phyloP scores from a whole-genome alignment of 2,113 vertebrate species.

The Mastomys natalensis region DNA sequence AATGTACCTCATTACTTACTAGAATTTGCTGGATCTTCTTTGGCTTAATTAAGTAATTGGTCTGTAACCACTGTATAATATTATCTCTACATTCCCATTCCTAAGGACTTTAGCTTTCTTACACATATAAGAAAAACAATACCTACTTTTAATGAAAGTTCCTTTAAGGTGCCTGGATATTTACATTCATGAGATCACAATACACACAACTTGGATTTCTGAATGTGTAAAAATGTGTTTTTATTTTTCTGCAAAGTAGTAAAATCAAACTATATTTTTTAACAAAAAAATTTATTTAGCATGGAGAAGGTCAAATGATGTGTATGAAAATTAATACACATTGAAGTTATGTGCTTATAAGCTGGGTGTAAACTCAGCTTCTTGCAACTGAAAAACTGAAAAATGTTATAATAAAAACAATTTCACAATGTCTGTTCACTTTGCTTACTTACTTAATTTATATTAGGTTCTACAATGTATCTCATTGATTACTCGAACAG shows the following conservation, averaged over 20 bases:
- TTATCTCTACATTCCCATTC: not conserved
- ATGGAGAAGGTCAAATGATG: not conserved
- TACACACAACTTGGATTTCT: not conserved
- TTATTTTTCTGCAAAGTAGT: rapidly evolving
- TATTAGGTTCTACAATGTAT: not conserved
- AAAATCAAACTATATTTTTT: not conserved
- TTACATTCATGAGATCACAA: not conserved
- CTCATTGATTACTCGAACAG: not conserved
- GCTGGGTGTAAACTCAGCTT: not conserved
- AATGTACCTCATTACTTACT: not conserved
- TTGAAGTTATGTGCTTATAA: not conserved
- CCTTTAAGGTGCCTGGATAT: not conserved
- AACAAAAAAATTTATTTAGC: not conserved
- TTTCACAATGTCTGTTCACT: not conserved
- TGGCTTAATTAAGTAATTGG: not conserved
- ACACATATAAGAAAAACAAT: not conserved
- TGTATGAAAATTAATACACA: not conserved
- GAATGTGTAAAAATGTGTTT: not conserved
- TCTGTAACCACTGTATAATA: not conserved
- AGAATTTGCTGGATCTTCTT: not conserved
- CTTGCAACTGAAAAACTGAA: not conserved
- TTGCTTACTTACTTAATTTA: not conserved
- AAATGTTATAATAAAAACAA: not conserved
- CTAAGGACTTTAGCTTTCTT: not conserved
- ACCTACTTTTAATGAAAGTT: not conserved